Percentiles rank a stretch among this genome's conserved stretches.
These are phyloP conservation scores for Istiophorus platypterus DNA, from an alignment of 2,113 vertebrate species.

Conservation along the genomic window DNA sequence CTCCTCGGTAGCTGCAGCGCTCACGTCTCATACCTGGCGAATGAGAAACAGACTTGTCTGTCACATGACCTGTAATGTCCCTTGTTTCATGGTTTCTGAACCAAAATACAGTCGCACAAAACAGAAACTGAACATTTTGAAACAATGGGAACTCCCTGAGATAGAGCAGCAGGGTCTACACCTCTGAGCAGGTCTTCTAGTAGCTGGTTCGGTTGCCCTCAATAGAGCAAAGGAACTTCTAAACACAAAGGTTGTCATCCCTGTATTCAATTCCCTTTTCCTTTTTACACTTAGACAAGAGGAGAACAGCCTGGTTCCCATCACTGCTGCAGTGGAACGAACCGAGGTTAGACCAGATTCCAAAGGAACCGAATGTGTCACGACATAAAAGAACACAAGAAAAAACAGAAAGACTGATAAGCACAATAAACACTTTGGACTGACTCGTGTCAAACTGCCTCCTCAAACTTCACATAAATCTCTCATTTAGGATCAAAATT, in stretches of 20 bases:
- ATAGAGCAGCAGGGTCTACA: background rate
- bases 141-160: background rate
- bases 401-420: no score
- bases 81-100: background rate
- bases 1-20: constrained; percentile 89
- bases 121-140: no score
- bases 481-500: background rate
- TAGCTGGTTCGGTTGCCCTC: background rate
- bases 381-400: no score
- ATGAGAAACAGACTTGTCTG: background rate
- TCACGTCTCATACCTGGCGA: constrained; percentile 90
- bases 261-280: background rate
- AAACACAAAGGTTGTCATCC: background rate
- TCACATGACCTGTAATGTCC: background rate
- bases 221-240: background rate
- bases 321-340: no score
- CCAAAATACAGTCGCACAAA: background rate
- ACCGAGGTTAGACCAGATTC: no score
- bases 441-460: background rate
- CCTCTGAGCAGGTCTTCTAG: no score
- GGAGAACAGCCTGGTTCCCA: no score
- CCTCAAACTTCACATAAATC: background rate
- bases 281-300: no score
- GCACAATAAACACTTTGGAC: background rate
- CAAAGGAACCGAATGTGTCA: no score